Percentiles rank a stretch among this genome's conserved stretches.
These are phyloP conservation scores for Trinorchestia longiramus DNA, from an alignment of 1,140 invertebrate species.

Conservation along the genomic window DNA sequence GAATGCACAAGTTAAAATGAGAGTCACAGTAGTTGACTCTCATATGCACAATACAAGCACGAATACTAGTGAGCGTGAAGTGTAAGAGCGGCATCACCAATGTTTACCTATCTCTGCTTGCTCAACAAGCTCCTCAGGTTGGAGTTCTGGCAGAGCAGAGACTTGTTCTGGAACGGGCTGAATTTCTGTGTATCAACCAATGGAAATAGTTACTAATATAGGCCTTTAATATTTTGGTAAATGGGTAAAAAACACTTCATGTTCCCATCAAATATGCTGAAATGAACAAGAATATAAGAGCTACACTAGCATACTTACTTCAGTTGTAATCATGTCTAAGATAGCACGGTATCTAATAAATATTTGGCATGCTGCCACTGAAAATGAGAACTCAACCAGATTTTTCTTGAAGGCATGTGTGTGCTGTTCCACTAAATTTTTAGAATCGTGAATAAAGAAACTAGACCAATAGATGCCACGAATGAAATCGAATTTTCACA, in stretches of 20 bases:
- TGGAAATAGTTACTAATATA: neutral
- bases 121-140: neutral
- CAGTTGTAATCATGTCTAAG: neutral
- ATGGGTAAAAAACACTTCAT: neutral
- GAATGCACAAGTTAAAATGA: neutral
- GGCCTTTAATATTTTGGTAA: neutral
- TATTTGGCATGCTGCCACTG: neutral
- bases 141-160: neutral
- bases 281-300: neutral
- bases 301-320: too few relatives aligned
- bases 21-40: neutral
- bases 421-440: neutral
- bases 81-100: neutral
- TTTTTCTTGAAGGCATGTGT: neutral
- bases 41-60: neutral
- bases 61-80: too few relatives aligned
- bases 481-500: neutral
- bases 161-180: neutral
- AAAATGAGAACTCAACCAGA: neutral
- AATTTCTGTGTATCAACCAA: neutral
- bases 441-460: neutral
- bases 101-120: neutral
- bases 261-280: neutral
- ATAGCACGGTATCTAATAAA: neutral
- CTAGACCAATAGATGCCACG: neutral